phyloP scores from a whole-genome alignment of 2,113 vertebrate genomes.

The Alethe diademata region DNA sequence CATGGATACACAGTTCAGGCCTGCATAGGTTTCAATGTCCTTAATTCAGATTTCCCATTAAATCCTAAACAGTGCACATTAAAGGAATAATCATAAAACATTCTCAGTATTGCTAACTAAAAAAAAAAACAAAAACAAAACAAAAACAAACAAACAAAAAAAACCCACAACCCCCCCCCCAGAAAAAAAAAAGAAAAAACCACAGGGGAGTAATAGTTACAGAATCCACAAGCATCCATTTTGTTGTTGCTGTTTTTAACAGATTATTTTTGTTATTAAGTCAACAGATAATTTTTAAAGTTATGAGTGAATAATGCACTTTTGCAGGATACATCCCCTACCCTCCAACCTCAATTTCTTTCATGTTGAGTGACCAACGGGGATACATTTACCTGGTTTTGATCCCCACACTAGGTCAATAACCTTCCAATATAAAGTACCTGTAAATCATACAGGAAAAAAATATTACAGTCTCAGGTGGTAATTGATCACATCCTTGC shows the following conservation, averaged over 20 bases:
- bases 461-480: background rate
- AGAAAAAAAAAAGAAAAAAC: background rate
- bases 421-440: background rate
- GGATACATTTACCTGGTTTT: background rate
- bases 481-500: background rate
- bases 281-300: background rate
- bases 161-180: too few relatives aligned
- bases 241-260: background rate
- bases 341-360: background rate
- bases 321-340: background rate
- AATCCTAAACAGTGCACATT: background rate
- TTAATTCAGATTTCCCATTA: background rate
- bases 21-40: background rate
- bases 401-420: background rate
- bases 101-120: background rate
- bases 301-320: fast-evolving
- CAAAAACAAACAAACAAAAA: too few relatives aligned
- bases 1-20: background rate
- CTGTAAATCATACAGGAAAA: background rate
- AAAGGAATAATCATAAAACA: background rate
- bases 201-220: background rate
- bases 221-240: background rate
- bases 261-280: background rate
- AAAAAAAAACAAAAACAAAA: background rate
- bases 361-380: background rate